Percentiles rank a stretch among this genome's conserved stretches.
Evolutionary conservation across 1,140 invertebrate genomes (phyloP).

Genomic region (Thaumatotibia leucotreta): DNA sequence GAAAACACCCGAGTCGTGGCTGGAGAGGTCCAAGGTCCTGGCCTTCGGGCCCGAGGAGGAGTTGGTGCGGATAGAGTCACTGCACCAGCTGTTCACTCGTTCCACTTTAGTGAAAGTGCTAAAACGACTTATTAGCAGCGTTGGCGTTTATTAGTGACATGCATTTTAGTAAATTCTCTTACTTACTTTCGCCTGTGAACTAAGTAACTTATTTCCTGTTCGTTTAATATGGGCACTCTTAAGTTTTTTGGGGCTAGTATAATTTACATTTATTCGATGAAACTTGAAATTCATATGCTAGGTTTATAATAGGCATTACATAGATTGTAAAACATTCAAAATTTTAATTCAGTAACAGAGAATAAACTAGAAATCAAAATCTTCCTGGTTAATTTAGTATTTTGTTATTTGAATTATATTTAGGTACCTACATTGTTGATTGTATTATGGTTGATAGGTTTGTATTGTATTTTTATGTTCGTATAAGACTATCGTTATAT

Average conservation of each 20-base stretch:
- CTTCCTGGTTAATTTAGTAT: neutral
- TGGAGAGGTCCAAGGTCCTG: conserved; percentile 34
- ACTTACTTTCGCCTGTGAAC: too few relatives aligned
- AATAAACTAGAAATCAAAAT: too few relatives aligned
- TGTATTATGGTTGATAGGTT: neutral
- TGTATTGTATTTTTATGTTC: neutral
- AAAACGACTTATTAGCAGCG: conserved; percentile 5
- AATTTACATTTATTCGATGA: too few relatives aligned
- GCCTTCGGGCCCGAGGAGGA: conserved; percentile 46
- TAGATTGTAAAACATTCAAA: too few relatives aligned
- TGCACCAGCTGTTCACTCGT: conserved; percentile 38
- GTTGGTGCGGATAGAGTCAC: conserved; percentile 39
- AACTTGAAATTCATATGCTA: too few relatives aligned
- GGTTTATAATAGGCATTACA: too few relatives aligned
- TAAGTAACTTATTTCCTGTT: too few relatives aligned
- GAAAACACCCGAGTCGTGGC: conserved; percentile 32
- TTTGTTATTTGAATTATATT: neutral
- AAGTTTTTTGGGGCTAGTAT: too few relatives aligned
- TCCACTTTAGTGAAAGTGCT: conserved; percentile 45
- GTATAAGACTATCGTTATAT: too few relatives aligned
- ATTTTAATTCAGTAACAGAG: too few relatives aligned
- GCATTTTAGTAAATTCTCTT: neutral
- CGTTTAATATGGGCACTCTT: too few relatives aligned
- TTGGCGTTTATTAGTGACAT: neutral
- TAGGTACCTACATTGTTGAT: neutral